phyloP scores from a whole-genome alignment of 2,113 vertebrate species.

The Gallinago paraguaiae region DNA sequence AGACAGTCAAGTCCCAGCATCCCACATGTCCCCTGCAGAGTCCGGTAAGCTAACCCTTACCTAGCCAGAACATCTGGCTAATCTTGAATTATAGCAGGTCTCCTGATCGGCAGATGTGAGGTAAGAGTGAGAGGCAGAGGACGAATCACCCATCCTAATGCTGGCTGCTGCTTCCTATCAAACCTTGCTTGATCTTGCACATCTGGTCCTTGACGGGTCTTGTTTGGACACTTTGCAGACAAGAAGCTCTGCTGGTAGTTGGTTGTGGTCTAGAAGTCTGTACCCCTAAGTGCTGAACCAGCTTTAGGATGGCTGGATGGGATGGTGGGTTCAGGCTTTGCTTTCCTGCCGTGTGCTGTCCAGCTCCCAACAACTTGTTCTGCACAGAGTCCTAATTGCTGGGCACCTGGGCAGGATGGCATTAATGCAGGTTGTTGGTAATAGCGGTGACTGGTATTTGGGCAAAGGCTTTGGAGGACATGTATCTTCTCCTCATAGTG shows the following conservation, averaged over 20 bases:
- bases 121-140: not conserved
- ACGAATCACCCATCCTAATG: not conserved
- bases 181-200: not conserved
- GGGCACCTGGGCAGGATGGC: rapidly evolving
- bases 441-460: rapidly evolving
- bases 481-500: rapidly evolving
- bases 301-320: not conserved
- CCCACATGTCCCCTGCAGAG: not conserved
- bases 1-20: not conserved
- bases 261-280: not conserved
- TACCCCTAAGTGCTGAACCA: rapidly evolving
- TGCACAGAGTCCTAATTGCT: rapidly evolving
- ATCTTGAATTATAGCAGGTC: not conserved
- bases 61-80: not conserved
- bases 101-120: rapidly evolving
- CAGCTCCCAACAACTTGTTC: rapidly evolving
- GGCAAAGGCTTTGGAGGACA: not conserved
- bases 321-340: not conserved
- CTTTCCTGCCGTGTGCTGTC: not conserved
- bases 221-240: too few relatives aligned
- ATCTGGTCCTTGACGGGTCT: too few relatives aligned
- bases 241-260: not conserved
- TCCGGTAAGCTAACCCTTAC: not conserved
- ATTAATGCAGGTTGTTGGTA: rapidly evolving
- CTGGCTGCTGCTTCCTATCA: not conserved